These are phyloP conservation scores for Umimayanthus kanabou DNA, from an alignment of 92 coral and sea anemone species.

Conservation along the genomic window DNA sequence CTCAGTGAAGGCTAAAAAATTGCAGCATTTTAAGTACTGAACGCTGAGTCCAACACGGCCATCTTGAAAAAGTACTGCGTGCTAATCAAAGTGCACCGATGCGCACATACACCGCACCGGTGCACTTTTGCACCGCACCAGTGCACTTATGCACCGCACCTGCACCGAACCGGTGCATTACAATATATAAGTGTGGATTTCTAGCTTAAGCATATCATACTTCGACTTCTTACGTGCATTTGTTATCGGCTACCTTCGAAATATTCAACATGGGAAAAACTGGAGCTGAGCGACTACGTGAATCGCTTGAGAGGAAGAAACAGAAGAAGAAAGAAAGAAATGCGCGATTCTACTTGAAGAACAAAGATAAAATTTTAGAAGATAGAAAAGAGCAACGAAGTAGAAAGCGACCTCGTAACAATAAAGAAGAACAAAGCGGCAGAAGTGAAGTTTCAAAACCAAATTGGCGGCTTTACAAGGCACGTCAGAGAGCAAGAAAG, in stretches of 20 bases:
- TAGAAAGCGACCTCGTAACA: slow-evolving; percentile 26
- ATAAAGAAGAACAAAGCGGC: slow-evolving; percentile 26
- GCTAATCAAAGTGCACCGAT: background rate
- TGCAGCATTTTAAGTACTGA: background rate
- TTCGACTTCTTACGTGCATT: slow-evolving; percentile 18
- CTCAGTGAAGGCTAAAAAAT: background rate
- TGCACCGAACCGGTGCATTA: slow-evolving; percentile 4
- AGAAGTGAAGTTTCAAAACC: slow-evolving; percentile 30
- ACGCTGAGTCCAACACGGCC: slow-evolving; percentile 7
- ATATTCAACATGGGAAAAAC: slow-evolving; percentile 43
- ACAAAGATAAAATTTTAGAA: slow-evolving; percentile 44
- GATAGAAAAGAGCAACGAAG: slow-evolving; percentile 48
- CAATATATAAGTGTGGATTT: slow-evolving; percentile 4
- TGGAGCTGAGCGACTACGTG: slow-evolving; percentile 41
- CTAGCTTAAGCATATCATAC: background rate
- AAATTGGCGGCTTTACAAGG: slow-evolving; percentile 43
- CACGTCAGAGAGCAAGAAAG: slow-evolving; percentile 44
- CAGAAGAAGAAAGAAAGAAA: slow-evolving; percentile 39
- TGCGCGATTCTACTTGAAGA: slow-evolving; percentile 39
- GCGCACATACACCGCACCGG: background rate
- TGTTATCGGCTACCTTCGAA: slow-evolving; percentile 12
- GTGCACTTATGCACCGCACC: background rate
- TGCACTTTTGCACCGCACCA: background rate
- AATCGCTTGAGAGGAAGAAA: slow-evolving; percentile 49
- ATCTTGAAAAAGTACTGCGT: background rate